Conservation (phyloP, 2,113 vertebrate genomes). For the Motacilla tschutschensis region DNA sequence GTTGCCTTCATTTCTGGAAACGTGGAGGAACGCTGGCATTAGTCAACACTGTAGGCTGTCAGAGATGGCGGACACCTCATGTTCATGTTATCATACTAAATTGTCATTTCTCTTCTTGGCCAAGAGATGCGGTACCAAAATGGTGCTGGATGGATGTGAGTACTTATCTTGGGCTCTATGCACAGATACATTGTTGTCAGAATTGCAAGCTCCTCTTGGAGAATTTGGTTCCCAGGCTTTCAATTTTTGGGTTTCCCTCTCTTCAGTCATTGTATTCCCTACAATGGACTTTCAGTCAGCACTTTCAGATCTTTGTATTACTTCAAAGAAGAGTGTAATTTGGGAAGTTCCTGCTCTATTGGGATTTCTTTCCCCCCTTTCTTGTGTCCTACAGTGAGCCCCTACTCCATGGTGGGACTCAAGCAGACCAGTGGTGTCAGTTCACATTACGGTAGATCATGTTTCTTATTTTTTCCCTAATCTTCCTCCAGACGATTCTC, state of each 20-base stretch:
- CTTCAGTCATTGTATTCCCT: background rate
- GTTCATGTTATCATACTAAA: background rate
- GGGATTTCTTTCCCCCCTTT: background rate
- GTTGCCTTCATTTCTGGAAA: background rate
- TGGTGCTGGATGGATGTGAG: background rate
- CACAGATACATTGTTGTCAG: fast-evolving
- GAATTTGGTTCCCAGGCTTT: background rate
- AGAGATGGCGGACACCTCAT: background rate
- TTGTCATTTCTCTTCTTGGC: background rate
- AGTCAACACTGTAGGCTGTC: background rate
- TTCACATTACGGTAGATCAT: background rate
- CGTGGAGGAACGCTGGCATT: background rate
- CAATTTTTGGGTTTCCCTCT: background rate
- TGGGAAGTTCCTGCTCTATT: background rate
- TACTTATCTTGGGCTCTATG: background rate
- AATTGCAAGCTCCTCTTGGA: background rate
- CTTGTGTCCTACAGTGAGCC: background rate
- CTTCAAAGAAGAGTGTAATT: background rate
- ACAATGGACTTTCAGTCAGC: background rate
- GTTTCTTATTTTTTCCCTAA: background rate
- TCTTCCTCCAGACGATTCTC: background rate
- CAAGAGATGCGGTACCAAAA: background rate
- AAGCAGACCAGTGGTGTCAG: background rate
- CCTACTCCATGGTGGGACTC: background rate
- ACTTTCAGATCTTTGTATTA: background rate